Evolutionary conservation across 1,140 invertebrate genomes (phyloP).

Genomic region (Campoletis sonorensis): DNA sequence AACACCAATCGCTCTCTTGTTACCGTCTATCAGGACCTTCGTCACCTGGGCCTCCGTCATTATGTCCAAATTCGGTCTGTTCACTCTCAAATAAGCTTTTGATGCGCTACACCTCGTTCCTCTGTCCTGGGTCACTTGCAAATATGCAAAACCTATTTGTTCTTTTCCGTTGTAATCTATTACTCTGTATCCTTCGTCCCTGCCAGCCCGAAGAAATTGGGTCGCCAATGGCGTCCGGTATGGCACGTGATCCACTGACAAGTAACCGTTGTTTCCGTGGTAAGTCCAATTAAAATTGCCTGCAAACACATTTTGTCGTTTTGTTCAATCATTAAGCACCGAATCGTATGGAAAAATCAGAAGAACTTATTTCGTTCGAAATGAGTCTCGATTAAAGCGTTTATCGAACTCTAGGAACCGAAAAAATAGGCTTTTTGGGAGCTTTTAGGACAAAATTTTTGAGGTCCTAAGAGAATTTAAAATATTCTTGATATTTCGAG

Average conservation of each 20-base stretch:
- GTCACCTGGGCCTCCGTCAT: slow-evolving; percentile 80
- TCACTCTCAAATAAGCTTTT: slow-evolving; percentile 79
- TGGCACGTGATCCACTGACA: slow-evolving; percentile 72
- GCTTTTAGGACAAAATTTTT: too few species aligned
- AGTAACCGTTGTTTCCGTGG: slow-evolving; percentile 74
- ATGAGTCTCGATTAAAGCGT: too few species aligned
- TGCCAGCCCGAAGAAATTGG: slow-evolving; percentile 79
- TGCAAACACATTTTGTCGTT: slow-evolving; percentile 43
- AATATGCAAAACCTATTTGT: slow-evolving; percentile 78
- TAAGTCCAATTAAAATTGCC: slow-evolving; percentile 71
- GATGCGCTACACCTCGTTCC: slow-evolving; percentile 81
- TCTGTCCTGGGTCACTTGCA: slow-evolving; percentile 82
- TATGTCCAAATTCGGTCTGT: slow-evolving; percentile 83
- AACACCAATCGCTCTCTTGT: slow-evolving; percentile 78
- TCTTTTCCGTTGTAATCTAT: slow-evolving; percentile 77
- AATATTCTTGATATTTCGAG: too few species aligned
- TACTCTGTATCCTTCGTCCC: slow-evolving; percentile 75
- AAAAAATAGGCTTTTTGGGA: too few species aligned
- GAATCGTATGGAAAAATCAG: too few species aligned
- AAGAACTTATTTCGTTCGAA: too few species aligned
- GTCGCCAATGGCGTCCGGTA: slow-evolving; percentile 71
- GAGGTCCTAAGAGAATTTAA: too few species aligned
- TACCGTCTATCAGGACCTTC: slow-evolving; percentile 78
- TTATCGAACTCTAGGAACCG: too few species aligned
- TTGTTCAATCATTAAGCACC: not conserved